A percentile compares a stretch with the other conserved stretches of the same genome.
These are phyloP conservation scores for Torymus texanus DNA, from an alignment of 2,888 invertebrate species.

Conservation along the genomic window DNA sequence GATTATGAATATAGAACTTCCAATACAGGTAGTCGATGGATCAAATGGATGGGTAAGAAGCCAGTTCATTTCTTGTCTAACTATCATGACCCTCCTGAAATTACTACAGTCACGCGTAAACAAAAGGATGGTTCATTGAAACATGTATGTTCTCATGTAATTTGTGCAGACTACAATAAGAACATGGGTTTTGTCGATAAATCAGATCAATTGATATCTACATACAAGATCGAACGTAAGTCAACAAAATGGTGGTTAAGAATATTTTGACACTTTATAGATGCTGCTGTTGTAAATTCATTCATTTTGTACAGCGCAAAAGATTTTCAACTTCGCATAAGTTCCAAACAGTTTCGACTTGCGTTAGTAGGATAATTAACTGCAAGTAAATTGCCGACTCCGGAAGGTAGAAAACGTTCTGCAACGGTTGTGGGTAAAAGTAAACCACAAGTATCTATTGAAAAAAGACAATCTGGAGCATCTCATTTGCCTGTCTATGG, in stretches of 20 bases:
- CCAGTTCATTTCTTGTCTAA: constrained; percentile 58
- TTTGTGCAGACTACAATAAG: constrained; percentile 62
- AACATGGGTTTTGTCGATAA: constrained; percentile 52
- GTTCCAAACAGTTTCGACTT: too few relatives aligned
- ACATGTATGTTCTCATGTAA: constrained; percentile 58
- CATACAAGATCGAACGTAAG: constrained; percentile 4
- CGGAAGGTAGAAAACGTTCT: too few relatives aligned
- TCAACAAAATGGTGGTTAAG: background rate
- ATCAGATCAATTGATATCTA: background rate
- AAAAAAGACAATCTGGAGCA: too few relatives aligned
- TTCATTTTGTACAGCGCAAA: constrained; percentile 21
- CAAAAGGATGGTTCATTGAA: constrained; percentile 57
- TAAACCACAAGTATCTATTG: too few relatives aligned
- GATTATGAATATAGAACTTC: too few relatives aligned
- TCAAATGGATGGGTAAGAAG: constrained; percentile 64
- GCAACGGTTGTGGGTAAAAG: too few relatives aligned
- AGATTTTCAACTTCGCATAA: too few relatives aligned
- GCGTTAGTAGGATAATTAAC: too few relatives aligned
- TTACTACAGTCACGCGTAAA: constrained; percentile 56
- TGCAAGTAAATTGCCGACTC: too few relatives aligned
- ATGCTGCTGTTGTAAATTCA: constrained; percentile 22
- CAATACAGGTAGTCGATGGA: constrained; percentile 56
- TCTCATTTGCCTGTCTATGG: too few relatives aligned
- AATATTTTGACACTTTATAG: constrained; percentile 19
- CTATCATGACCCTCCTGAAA: constrained; percentile 57